These are phyloP conservation scores for Synanceia verrucosa DNA, from an alignment of 2,797 vertebrate species.

Conservation along the genomic window DNA sequence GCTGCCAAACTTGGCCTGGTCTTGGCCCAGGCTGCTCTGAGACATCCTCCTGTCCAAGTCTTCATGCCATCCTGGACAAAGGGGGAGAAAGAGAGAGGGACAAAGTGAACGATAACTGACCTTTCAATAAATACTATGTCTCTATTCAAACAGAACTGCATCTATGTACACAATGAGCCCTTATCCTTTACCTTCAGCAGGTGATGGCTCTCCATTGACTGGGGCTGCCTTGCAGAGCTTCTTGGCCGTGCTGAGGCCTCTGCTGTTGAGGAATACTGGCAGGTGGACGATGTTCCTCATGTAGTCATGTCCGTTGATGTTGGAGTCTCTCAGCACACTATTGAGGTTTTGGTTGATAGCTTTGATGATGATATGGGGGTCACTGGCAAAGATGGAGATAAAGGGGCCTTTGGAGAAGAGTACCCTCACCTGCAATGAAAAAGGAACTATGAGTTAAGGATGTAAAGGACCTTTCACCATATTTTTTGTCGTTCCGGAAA, in stretches of 20 bases:
- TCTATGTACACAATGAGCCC: background rate
- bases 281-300: slow-evolving; percentile 99
- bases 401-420: slow-evolving; percentile 99
- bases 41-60: slow-evolving; percentile 91
- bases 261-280: slow-evolving; percentile 95
- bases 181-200: slow-evolving; percentile 84
- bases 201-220: slow-evolving; percentile 87
- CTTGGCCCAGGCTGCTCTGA: slow-evolving; percentile 89
- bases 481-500: background rate
- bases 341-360: slow-evolving; percentile 99
- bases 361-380: slow-evolving; percentile 99
- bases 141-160: background rate
- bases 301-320: slow-evolving; percentile 98
- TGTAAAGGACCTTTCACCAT: background rate
- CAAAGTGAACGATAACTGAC: background rate
- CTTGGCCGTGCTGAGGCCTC: slow-evolving; percentile 90
- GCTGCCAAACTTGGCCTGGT: slow-evolving; percentile 92
- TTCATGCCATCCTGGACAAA: slow-evolving; percentile 86
- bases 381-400: slow-evolving; percentile 98
- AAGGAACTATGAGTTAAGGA: background rate
- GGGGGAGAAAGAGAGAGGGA: background rate
- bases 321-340: slow-evolving; percentile 95
- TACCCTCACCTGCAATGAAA: slow-evolving; percentile 88
- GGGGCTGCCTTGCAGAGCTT: slow-evolving; percentile 87
- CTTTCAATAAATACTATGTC: background rate